These are phyloP conservation scores for Trichosurus vulpecula DNA, from an alignment of 2,797 vertebrate genomes.

Conservation along the genomic window DNA sequence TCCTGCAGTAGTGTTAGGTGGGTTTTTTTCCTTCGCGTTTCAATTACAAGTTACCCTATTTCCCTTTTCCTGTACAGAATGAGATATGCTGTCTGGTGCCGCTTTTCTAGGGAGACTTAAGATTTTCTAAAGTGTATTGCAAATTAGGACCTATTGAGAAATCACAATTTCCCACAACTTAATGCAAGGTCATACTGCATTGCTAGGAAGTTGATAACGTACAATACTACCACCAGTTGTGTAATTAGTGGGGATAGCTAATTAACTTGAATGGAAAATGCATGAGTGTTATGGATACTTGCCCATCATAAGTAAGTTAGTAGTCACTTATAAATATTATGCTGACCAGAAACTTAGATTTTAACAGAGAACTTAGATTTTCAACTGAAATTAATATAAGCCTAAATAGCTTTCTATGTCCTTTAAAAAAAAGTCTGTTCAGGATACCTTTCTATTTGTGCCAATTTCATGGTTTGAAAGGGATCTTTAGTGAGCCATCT, in stretches of 20 bases:
- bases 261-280: constrained; percentile 56
- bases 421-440: constrained; percentile 2
- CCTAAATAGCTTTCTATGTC: constrained; percentile 37
- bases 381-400: constrained; percentile 31
- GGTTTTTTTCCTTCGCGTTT: constrained; percentile 28
- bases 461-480: constrained; percentile 65
- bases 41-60: constrained; percentile 6
- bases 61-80: constrained; percentile 1
- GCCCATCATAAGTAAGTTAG: constrained; percentile 59
- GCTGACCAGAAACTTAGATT: constrained; percentile 54
- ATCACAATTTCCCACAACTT: constrained; percentile 64
- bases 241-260: constrained; percentile 54
- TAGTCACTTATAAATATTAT: constrained; percentile 56
- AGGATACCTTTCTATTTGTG: constrained; percentile 43
- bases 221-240: constrained; percentile 65
- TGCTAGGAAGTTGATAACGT: constrained; percentile 56
- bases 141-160: constrained; percentile 73
- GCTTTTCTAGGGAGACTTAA: constrained; percentile 50
- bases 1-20: constrained; percentile 5
- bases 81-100: constrained; percentile 24
- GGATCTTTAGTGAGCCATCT: constrained; percentile 62
- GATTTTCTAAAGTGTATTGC: constrained; percentile 69
- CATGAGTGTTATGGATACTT: constrained; percentile 44
- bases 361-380: constrained; percentile 58
- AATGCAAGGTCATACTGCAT: constrained; percentile 71